Base-by-base conservation (phyloP, 2,888 invertebrate species). In the Cosmia pyralina region DNA sequence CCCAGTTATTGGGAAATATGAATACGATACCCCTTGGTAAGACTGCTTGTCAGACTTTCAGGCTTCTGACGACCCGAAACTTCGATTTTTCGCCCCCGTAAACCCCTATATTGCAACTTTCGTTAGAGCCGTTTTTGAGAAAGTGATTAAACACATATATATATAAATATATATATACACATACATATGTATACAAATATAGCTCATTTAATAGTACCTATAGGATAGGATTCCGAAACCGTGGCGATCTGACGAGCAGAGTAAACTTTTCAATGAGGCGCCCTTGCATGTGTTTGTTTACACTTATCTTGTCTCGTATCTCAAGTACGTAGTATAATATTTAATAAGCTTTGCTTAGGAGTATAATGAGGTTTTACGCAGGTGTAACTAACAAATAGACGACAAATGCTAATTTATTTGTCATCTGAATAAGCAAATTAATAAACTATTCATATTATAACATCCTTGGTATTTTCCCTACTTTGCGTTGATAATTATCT, bases 381-480 rank as follows among this genome's bases (percentile, higher is more conserved):
- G 75, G 69, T 78, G 60, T 79, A 65, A 66, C 50, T 66, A 62
- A 53, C 69, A 66, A 81, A 72, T 70, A 71, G 71, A 68, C 59
- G 60, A 62, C 41, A 57, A 71, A 68, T 60, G 53, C 64, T 63
- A 64, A 65, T 78, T 69, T 59, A 72, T 82, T 79, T 77, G 59
- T 74, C 44, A 66, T 58, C 41, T 63, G 53, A 41, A 64, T 73
- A 74, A 70, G 64, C 69, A 66, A 79, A n/a, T n/a, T n/a, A n/a
- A 74, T 74, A 69, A 78, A 63, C 64, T 72, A 66, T 72, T 48
- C 48, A n/a, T n/a, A n/a, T n/a, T 62, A 63, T 63, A 63, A 63
- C 19, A 34, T 41, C 15, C 7, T 34, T 28, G 59, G 59, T 53
- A 62, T 63, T 78, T 50, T 52, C 17, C 38, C n/a, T 64, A n/a